Conservation (phyloP, 1,140 invertebrate genomes). For the Drosophila pectinifera region DNA sequence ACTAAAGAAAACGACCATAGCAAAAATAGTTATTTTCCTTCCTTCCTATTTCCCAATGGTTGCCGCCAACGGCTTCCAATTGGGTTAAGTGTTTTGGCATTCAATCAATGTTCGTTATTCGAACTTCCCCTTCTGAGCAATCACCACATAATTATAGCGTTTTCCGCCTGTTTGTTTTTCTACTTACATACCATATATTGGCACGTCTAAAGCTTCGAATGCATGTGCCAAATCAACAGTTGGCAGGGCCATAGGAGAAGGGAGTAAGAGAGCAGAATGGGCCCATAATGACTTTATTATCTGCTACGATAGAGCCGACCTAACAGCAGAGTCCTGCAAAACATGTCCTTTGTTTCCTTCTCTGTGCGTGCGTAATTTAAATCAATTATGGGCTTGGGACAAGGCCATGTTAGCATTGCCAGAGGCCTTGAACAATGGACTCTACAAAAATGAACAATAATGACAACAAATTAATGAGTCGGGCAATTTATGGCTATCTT, state of each 20-base stretch:
- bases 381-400: slow-evolving; percentile 66
- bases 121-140: slow-evolving; percentile 7
- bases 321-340: slow-evolving; percentile 36
- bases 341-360: slow-evolving; percentile 29
- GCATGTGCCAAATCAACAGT: slow-evolving; percentile 64
- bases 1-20: slow-evolving; percentile 29
- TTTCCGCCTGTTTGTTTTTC: slow-evolving; percentile 61
- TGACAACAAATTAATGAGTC: slow-evolving; percentile 42
- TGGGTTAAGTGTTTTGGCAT: slow-evolving; percentile 77
- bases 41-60: slow-evolving; percentile 61
- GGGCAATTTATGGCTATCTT: slow-evolving; percentile 33
- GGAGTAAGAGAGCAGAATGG: slow-evolving; percentile 1
- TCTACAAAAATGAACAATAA: slow-evolving; percentile 30
- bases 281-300: slow-evolving; percentile 66
- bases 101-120: slow-evolving; percentile 59
- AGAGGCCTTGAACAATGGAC: slow-evolving; percentile 21
- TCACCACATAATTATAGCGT: slow-evolving; percentile 59
- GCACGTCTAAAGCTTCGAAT: slow-evolving; percentile 44
- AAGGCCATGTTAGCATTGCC: slow-evolving; percentile 35
- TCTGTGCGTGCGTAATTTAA: slow-evolving; percentile 61
- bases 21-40: slow-evolving; percentile 44
- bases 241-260: slow-evolving; percentile 15
- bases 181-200: slow-evolving; percentile 48
- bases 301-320: slow-evolving; percentile 50
- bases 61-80: slow-evolving; percentile 68